A percentile compares a stretch with the other conserved stretches of the same genome.
These are phyloP conservation scores for Steinernema khuongi DNA, from an alignment of 1,140 invertebrate genomes.

Conservation along the genomic window DNA sequence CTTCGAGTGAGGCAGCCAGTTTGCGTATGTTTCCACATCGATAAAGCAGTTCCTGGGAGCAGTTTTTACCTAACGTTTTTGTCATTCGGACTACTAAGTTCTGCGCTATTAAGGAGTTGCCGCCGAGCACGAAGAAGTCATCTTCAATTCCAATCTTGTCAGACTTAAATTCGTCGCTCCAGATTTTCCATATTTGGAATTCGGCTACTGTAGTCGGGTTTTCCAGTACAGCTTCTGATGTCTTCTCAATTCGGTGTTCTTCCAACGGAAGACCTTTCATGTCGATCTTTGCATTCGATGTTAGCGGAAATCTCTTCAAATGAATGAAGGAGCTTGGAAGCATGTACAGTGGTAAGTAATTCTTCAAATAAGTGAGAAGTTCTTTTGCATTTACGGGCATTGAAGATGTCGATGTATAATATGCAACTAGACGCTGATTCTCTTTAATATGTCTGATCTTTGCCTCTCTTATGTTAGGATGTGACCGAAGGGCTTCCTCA, in stretches of 20 bases:
- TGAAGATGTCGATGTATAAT: conserved; percentile 14
- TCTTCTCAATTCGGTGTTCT: background rate
- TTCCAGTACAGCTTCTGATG: background rate
- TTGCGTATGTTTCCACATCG: background rate
- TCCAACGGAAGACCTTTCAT: background rate
- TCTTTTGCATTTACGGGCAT: background rate
- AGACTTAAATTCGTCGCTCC: conserved; percentile 17
- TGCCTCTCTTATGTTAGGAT: background rate
- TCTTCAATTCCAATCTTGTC: background rate
- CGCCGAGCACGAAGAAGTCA: conserved; percentile 8
- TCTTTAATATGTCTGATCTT: conserved; percentile 3
- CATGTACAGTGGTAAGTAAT: conserved; percentile 22
- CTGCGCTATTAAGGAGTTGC: background rate
- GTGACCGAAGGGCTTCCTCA: conserved; percentile 15
- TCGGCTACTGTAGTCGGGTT: background rate
- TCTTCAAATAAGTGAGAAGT: conserved; percentile 18
- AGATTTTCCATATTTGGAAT: conserved; percentile 12
- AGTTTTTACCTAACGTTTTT: background rate
- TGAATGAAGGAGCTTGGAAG: conserved; percentile 21
- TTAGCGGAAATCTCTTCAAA: conserved; percentile 30
- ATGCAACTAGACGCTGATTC: conserved; percentile 12
- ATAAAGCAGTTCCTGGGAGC: background rate
- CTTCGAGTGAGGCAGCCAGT: background rate
- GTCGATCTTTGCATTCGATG: conserved; percentile 28
- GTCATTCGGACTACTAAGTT: background rate